Evolutionary conservation across 2,113 vertebrate genomes (phyloP).

Genomic region (Pipra filicauda): DNA sequence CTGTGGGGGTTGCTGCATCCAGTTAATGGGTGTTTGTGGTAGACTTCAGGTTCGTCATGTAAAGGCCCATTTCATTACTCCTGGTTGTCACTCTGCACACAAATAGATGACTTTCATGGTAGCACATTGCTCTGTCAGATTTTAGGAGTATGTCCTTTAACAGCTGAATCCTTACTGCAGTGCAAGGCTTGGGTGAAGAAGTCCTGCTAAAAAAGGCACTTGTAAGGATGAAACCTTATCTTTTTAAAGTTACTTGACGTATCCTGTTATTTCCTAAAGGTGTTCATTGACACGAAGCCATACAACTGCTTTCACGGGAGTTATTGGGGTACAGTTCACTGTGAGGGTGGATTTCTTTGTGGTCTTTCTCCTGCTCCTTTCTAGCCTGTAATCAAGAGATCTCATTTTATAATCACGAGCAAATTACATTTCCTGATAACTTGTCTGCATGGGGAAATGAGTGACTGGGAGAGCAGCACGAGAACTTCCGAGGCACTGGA

Average conservation of each 20-base stretch:
- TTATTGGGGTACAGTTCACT: accelerated
- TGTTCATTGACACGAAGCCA: accelerated
- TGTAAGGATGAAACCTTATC: neutral
- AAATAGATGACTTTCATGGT: neutral
- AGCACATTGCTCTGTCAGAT: neutral
- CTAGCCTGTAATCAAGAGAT: neutral
- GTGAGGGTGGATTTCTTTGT: neutral
- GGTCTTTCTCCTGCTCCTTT: neutral
- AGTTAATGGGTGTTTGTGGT: neutral
- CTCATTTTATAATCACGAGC: neutral
- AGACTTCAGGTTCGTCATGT: neutral
- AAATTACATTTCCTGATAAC: neutral
- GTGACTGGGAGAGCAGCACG: neutral
- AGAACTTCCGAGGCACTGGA: neutral
- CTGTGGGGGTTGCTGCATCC: neutral
- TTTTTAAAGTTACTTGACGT: neutral
- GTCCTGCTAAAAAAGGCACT: neutral
- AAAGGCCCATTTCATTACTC: neutral
- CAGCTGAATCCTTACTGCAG: neutral
- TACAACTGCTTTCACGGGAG: neutral
- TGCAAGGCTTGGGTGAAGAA: neutral
- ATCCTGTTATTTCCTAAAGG: neutral
- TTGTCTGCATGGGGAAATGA: neutral
- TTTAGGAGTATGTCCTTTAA: neutral
- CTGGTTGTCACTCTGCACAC: neutral